Conservation (phyloP, 2,113 vertebrate species). For the Gopherus evgoodei region DNA sequence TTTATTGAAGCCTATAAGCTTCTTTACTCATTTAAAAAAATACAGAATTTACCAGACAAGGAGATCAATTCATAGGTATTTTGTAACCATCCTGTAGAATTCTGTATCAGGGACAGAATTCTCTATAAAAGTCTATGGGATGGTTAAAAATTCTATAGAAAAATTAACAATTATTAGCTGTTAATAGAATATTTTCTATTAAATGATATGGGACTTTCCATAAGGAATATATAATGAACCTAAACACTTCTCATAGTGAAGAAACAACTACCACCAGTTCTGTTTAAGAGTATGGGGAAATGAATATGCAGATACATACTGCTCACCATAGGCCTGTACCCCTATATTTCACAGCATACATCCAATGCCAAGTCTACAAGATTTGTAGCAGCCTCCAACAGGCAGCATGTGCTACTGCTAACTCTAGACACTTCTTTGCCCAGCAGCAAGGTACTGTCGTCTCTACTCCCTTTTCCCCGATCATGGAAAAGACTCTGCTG, state of each 20-base stretch:
- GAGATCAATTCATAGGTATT: not conserved
- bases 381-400: not conserved
- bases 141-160: not conserved
- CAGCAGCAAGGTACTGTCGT: not conserved
- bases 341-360: slow-evolving; percentile 19
- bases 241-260: not conserved
- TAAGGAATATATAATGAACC: not conserved
- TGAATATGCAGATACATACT: slow-evolving; percentile 3
- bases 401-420: not conserved
- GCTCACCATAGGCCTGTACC: slow-evolving; percentile 36
- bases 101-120: not conserved
- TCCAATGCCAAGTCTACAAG: not conserved
- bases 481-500: not conserved
- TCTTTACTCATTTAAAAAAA: not conserved
- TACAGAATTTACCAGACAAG: not conserved
- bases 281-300: not conserved
- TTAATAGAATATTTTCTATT: not conserved
- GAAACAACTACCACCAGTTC: slow-evolving; percentile 19
- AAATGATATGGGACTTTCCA: not conserved
- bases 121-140: not conserved
- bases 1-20: not conserved
- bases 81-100: not conserved
- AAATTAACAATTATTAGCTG: not conserved
- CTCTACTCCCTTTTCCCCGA: not conserved
- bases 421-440: not conserved